Conservation (phyloP, 2,888 invertebrate genomes). For the Leptinotarsa rubiginosa region DNA sequence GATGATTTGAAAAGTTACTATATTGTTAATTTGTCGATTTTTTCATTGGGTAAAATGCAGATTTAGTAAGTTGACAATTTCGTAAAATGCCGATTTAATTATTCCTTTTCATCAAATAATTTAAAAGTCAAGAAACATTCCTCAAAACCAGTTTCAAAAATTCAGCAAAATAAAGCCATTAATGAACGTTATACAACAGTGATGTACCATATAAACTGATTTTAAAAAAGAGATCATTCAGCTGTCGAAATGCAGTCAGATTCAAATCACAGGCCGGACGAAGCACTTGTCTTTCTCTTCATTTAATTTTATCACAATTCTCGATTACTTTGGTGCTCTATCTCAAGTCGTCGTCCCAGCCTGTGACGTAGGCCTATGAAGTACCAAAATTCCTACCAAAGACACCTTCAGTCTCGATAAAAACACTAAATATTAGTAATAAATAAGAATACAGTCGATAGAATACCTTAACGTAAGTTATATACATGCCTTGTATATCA, state of each 20-base stretch:
- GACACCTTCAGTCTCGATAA: slow-evolving; percentile 9
- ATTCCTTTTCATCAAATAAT: too few relatives aligned
- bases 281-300: not conserved
- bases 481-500: slow-evolving; percentile 19
- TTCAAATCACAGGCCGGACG: not conserved
- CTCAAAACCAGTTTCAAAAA: not conserved
- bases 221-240: slow-evolving; percentile 5
- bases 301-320: not conserved
- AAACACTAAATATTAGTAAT: slow-evolving; percentile 17
- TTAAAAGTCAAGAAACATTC: not conserved
- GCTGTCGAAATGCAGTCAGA: slow-evolving; percentile 16
- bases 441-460: not conserved
- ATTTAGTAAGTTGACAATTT: too few relatives aligned
- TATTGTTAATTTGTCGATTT: too few relatives aligned
- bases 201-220: slow-evolving; percentile 1
- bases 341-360: not conserved
- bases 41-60: too few relatives aligned
- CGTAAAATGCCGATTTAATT: too few relatives aligned
- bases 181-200: slow-evolving; percentile 1
- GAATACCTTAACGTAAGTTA: slow-evolving; percentile 7
- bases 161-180: not conserved
- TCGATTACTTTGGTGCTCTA: not conserved
- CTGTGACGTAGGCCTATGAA: slow-evolving; percentile 6
- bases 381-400: not conserved
- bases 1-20: too few relatives aligned